Base-by-base conservation (phyloP, 2,113 vertebrate genomes). In the Plectropomus leopardus region DNA sequence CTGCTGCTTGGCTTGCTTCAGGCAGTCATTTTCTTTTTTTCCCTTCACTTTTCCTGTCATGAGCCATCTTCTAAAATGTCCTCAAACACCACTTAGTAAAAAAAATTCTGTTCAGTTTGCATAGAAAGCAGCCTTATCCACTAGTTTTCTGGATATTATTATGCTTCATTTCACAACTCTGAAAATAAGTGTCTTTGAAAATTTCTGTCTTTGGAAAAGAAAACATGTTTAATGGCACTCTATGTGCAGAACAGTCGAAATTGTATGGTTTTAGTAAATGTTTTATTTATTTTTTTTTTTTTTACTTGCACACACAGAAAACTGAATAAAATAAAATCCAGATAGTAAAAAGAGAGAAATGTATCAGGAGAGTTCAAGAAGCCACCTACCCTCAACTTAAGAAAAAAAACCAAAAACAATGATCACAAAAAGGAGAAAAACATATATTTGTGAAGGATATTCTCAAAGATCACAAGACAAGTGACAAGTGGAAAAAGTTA, bases 11-110 rank as follows among this genome's bases (percentile, higher is more conserved):
- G 40, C 36, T 24, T 53, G 32, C 32, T 51, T 72, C 47, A 15
- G 23, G 24, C 32, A 42, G 51, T 63, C 17, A 23, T 54, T 47
- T 78, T 68, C 36, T 28, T 54, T 26, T 65, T 65, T 44, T 23
- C 57, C 50, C 42, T 70, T 51, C 70, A 50, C 36, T 55, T 63
- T 68, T 50, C 16, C 48, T 57, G 53, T 60, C 73, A 72, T 36
- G 40, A 30, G 42, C 7, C 13, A 59, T 66, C 53, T 19, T 59
- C 17, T 50, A 44, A 48, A 63, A 40, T 26, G 32, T 23, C 60
- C 34, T 45, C 8, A 45, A 45, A 48, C 26, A 66, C 8, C 45
- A 34, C 26, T 7, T 44, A 26, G 65, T 30, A 17, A 23, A 11
- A 24, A 6, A 34, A 32, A n/a, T n/a, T n/a, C 16, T 2, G 32